phyloP scores from a whole-genome alignment of 2,888 invertebrate species.

The Drosophila affinis region DNA sequence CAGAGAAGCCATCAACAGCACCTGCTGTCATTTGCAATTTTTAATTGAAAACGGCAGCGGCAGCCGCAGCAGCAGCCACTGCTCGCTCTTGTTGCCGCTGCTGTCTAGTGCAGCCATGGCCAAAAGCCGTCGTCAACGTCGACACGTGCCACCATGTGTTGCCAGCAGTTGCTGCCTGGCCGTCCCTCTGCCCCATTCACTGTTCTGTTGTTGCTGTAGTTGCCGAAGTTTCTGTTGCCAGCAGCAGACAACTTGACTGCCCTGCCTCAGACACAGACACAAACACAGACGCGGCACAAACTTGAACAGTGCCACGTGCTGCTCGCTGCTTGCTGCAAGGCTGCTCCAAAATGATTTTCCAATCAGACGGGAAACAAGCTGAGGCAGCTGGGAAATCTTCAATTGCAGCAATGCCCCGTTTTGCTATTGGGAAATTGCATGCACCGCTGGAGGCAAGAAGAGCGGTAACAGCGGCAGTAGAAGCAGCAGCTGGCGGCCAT shows the following conservation, averaged over 20 bases:
- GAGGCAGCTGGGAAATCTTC: conserved; percentile 69
- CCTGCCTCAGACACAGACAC: not conserved
- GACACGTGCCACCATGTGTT: conserved; percentile 78
- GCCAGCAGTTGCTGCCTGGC: conserved; percentile 34
- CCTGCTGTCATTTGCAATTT: conserved; percentile 81
- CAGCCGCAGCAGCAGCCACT: conserved; percentile 35
- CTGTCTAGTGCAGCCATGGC: conserved; percentile 45
- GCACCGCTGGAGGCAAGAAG: conserved; percentile 27
- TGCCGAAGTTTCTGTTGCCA: conserved; percentile 19
- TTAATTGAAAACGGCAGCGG: conserved; percentile 81
- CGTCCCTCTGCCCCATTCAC: conserved; percentile 2
- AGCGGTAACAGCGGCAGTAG: conserved; percentile 18
- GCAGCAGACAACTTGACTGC: conserved; percentile 72
- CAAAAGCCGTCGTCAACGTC: conserved; percentile 46
- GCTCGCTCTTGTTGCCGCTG: conserved; percentile 34
- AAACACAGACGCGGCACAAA: conserved; percentile 31
- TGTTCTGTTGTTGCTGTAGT: conserved; percentile 53
- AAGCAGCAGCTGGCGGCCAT: conserved; percentile 44
- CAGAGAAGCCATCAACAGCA: conserved; percentile 58
- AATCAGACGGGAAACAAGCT: conserved; percentile 57
- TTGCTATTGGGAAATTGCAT: conserved; percentile 66
- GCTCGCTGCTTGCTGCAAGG: conserved; percentile 54
- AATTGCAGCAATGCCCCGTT: conserved; percentile 51
- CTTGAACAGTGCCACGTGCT: conserved; percentile 64
- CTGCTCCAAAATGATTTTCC: conserved; percentile 62